Percentiles rank a stretch among this genome's conserved stretches.
Evolutionary conservation across 1,140 invertebrate species (phyloP).

Genomic region (Holcopasites calliopsidis): DNA sequence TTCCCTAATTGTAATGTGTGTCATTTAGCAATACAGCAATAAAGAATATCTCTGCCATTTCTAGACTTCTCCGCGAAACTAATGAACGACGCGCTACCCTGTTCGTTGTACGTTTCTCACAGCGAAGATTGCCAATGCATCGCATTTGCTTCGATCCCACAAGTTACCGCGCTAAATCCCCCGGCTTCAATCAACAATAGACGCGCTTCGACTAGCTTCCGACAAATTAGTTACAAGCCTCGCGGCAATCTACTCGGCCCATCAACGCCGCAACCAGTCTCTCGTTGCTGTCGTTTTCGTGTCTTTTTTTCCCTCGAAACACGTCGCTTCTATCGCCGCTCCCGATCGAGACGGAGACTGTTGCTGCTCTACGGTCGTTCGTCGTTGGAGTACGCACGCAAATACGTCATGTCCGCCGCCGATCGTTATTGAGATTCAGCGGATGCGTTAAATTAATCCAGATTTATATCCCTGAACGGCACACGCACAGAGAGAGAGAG

Average conservation of each 20-base stretch:
- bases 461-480: slow-evolving; percentile 41
- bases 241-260: background rate
- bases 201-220: background rate
- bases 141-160: too few relatives aligned
- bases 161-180: too few relatives aligned
- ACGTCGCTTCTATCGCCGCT: background rate
- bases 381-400: slow-evolving; percentile 1
- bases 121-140: too few relatives aligned
- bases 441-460: slow-evolving; percentile 55
- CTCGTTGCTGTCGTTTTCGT: too few relatives aligned
- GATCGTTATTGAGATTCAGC: slow-evolving; percentile 47
- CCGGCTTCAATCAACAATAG: background rate
- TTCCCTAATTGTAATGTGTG: background rate
- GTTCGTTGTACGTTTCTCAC: too few relatives aligned
- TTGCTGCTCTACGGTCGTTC: too few relatives aligned
- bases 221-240: background rate
- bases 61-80: too few relatives aligned
- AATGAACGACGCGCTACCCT: too few relatives aligned
- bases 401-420: slow-evolving; percentile 1
- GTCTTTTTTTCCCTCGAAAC: background rate
- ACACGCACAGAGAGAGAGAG: background rate
- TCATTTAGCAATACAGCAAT: too few relatives aligned
- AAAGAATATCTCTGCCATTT: too few relatives aligned
- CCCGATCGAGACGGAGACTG: background rate
- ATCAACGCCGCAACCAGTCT: background rate